These are phyloP conservation scores for Rhodinocichla rosea DNA, from an alignment of 2,113 vertebrate genomes.

Conservation along the genomic window DNA sequence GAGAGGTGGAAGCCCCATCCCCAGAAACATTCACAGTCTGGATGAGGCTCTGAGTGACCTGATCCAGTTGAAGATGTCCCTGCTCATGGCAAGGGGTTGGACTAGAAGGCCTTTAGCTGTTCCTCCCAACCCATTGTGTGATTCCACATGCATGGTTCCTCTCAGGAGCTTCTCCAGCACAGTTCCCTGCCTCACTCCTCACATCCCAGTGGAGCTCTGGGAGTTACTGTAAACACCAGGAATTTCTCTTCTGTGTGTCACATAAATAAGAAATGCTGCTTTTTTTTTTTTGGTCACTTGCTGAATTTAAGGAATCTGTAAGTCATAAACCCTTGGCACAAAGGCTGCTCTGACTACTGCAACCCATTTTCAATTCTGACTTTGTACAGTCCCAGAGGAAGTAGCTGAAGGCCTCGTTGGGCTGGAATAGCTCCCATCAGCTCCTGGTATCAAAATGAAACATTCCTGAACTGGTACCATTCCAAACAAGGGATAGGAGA, in stretches of 20 bases:
- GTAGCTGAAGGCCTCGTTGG: not conserved
- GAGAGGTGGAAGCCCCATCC: not conserved
- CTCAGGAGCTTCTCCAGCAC: not conserved
- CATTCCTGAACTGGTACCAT: not conserved
- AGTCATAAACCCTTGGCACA: not conserved
- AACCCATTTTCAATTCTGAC: not conserved
- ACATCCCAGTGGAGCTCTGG: rapidly evolving
- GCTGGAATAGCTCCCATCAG: not conserved
- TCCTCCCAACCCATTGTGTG: not conserved
- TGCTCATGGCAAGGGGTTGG: not conserved
- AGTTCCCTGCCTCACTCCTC: not conserved
- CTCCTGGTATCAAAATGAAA: not conserved
- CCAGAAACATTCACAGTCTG: rapidly evolving
- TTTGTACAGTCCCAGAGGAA: not conserved
- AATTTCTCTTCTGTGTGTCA: not conserved
- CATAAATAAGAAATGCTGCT: not conserved
- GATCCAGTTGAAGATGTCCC: not conserved
- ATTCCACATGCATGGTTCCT: rapidly evolving
- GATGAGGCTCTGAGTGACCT: not conserved
- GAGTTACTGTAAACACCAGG: not conserved
- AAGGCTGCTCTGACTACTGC: not conserved
- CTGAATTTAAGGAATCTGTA: not conserved
- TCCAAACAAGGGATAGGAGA: not conserved
- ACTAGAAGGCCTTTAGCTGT: not conserved
- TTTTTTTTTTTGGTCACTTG: not conserved